Base-by-base conservation (phyloP, 35 echinoderm and acorn worm genomes). In the Stichopus chloronotus region DNA sequence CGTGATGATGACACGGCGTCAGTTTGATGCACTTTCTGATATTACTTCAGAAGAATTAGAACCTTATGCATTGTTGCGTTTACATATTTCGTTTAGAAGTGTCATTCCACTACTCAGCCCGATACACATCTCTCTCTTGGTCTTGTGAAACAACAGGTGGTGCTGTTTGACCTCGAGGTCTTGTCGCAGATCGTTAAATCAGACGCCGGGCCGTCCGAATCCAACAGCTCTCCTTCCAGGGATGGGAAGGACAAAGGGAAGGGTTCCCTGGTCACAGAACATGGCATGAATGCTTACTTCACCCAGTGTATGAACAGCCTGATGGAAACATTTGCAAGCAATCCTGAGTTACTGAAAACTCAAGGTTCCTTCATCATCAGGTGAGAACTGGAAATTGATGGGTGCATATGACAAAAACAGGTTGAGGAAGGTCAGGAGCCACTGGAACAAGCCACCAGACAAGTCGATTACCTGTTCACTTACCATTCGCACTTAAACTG, bases 351-450 rank as follows among this genome's bases (percentile, higher is more conserved):
- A 21, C 77, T 98, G 17, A 95, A 98, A 52, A 95, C 93, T 72
- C 94, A 95, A 76, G 97, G 97, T 23, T 98, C 93, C 17, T 98
- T 94, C 84, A 98, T 98, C 55, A 96, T 98, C 16, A 98, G 97
- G 97, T 98, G 76, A 94, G 69, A 30, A 52, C 8, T 60, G 14
- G 19, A 77, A 21, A 87, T 52, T 54, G 59, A 65, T n/a, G 52
- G 76, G 1, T 86, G 23, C 56, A 59, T 92, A 19, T n/a, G 12
- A 55, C 65, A 23, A 92, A 24, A 9, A 8, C 10, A 68, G 17
- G 43, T 69, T 9, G 7, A 56, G 8, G 30, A 43, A 43, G 30
- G 30, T 43, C 0, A 3, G 30, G 30, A 43, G 3, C 30, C 30
- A 43, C 30, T 3, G 3, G 30, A 43, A 43, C 30, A 43, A 43